These are phyloP conservation scores for Dipodomys ordii DNA, from an alignment of 2,113 vertebrate species.

Conservation along the genomic window DNA sequence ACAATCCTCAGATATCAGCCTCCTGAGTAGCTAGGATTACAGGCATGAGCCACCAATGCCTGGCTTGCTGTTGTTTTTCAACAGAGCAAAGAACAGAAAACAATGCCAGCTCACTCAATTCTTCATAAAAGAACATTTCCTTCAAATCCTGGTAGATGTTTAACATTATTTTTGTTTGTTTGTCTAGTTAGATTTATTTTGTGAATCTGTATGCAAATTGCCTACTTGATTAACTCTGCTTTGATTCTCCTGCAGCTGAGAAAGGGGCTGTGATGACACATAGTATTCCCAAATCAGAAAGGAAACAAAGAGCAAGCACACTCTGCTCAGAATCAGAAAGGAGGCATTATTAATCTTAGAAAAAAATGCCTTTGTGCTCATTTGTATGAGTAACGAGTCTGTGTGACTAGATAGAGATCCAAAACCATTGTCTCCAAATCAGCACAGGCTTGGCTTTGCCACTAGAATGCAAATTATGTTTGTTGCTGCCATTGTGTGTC, in stretches of 20 bases:
- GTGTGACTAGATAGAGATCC: constrained; percentile 45
- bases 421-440: constrained; percentile 48
- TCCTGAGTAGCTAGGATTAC: too few relatives aligned
- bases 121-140: not conserved
- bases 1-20: too few relatives aligned
- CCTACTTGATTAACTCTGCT: constrained; percentile 62
- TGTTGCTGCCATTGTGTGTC: constrained; percentile 59
- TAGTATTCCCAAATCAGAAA: constrained; percentile 50
- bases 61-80: not conserved
- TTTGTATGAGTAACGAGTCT: constrained; percentile 13
- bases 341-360: constrained; percentile 7
- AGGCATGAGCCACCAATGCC: too few relatives aligned
- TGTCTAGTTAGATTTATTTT: constrained; percentile 53
- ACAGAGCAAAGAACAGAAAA: not conserved
- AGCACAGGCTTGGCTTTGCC: constrained; percentile 22
- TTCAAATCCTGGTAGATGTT: not conserved
- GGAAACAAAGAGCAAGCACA: constrained; percentile 65
- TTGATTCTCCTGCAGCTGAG: constrained; percentile 45
- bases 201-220: constrained; percentile 53
- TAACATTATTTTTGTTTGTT: constrained; percentile 25
- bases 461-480: constrained; percentile 70
- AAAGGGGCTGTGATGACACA: not conserved
- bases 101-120: not conserved
- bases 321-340: constrained; percentile 49
- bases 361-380: constrained; percentile 34